phyloP scores from a whole-genome alignment of 2,888 invertebrate genomes.

The Aphodius sticticus region DNA sequence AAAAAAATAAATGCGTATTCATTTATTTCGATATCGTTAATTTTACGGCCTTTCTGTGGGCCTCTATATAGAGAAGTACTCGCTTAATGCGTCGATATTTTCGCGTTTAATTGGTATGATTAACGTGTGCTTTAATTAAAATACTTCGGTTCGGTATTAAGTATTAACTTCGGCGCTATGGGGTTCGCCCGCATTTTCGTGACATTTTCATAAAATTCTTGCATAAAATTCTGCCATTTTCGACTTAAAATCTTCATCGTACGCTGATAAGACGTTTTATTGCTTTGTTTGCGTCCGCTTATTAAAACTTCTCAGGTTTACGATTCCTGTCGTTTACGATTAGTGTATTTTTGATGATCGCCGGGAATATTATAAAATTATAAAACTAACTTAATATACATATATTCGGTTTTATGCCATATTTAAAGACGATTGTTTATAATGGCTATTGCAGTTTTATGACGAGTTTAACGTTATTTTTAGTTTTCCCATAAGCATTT shows the following conservation, averaged over 20 bases:
- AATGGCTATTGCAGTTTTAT: neutral
- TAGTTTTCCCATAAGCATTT: neutral
- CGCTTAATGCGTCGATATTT: slow-evolving; percentile 12
- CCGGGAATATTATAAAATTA: too few relatives aligned
- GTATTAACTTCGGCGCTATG: neutral
- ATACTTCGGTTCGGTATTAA: neutral
- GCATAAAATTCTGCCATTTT: neutral
- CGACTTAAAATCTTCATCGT: neutral
- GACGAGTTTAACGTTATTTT: neutral
- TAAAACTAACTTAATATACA: too few relatives aligned
- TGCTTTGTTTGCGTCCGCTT: neutral
- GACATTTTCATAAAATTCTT: neutral
- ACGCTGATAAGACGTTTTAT: slow-evolving; percentile 6
- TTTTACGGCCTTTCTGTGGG: slow-evolving; percentile 10
- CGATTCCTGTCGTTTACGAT: neutral
- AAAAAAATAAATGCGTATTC: neutral
- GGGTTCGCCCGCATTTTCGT: neutral
- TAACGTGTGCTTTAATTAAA: slow-evolving; percentile 22
- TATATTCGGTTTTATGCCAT: too few relatives aligned
- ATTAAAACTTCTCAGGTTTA: neutral
- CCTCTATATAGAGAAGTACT: neutral
- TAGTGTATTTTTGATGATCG: too few relatives aligned
- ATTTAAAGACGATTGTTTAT: neutral
- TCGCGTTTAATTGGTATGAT: slow-evolving; percentile 21
- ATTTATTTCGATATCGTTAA: slow-evolving; percentile 6